Conservation (phyloP, 1,140 invertebrate genomes). For the Cherax destructor region DNA sequence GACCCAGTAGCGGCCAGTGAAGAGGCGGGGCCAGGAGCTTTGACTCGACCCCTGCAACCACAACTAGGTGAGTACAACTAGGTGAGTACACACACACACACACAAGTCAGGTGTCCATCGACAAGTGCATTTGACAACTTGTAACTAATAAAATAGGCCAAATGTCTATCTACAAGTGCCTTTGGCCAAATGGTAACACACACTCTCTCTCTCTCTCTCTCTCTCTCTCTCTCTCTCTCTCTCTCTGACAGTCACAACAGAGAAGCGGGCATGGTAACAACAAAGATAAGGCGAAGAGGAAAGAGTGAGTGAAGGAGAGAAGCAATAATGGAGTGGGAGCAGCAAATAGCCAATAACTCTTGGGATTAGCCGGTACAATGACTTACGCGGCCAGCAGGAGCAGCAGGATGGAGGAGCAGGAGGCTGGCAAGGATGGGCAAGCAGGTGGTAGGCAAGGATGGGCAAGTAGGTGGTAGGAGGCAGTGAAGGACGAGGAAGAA, state of each 20-base stretch:
- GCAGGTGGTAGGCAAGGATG: background rate
- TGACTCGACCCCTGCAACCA: too few relatives aligned
- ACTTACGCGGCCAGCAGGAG: constrained; percentile 40
- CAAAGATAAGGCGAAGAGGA: constrained; percentile 2
- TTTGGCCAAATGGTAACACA: too few relatives aligned
- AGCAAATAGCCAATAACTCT: constrained; percentile 56
- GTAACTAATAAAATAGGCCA: too few relatives aligned
- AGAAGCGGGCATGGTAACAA: background rate
- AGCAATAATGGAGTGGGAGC: constrained; percentile 50
- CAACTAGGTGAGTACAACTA: too few relatives aligned
- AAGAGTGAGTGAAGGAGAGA: constrained; percentile 20
- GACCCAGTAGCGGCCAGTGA: too few relatives aligned
- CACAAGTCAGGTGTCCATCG: too few relatives aligned
- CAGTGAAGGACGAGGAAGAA: background rate
- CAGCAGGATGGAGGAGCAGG: background rate
- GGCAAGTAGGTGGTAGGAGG: background rate
- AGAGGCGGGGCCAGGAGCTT: too few relatives aligned
- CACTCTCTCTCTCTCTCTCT: too few relatives aligned
- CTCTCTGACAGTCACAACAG: too few relatives aligned
- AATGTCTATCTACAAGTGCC: too few relatives aligned
- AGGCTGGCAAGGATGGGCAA: background rate
- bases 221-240: too few relatives aligned
- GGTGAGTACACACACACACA: constrained; percentile 11
- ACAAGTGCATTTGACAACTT: too few relatives aligned
- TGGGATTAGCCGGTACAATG: constrained; percentile 54